A percentile compares a stretch with the other conserved stretches of the same genome.
Conservation (phyloP, 2,797 vertebrate genomes). For the Valencia hispanica region DNA sequence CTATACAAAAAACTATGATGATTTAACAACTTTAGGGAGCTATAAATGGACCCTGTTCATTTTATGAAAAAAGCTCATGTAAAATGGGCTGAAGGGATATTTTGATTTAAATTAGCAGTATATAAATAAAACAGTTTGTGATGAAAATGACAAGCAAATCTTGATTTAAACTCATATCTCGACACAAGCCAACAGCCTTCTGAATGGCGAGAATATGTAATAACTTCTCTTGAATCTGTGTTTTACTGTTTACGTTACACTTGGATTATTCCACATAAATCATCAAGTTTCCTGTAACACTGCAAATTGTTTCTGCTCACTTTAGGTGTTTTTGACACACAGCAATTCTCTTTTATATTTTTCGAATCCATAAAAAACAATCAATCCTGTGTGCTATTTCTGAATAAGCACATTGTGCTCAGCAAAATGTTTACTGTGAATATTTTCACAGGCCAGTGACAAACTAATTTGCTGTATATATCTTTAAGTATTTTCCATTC, state of each 20-base stretch:
- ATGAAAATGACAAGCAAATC: neutral
- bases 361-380: neutral
- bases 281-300: neutral
- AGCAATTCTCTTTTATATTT: neutral
- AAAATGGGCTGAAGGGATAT: neutral
- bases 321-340: neutral
- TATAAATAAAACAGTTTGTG: neutral
- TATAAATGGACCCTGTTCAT: neutral
- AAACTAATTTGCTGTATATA: constrained; percentile 37
- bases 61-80: neutral
- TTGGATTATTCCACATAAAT: neutral
- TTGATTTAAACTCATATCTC: neutral
- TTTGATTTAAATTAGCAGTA: neutral
- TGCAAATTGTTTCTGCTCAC: neutral
- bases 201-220: neutral
- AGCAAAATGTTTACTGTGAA: constrained; percentile 25
- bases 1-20: neutral
- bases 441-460: constrained; percentile 28
- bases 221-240: neutral
- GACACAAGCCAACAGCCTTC: neutral
- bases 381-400: neutral
- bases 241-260: neutral
- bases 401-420: constrained; percentile 4
- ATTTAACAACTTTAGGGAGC: neutral
- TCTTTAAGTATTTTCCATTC: constrained; percentile 54